phyloP scores from a whole-genome alignment of 2,888 invertebrate genomes.

The Acronicta alni region DNA sequence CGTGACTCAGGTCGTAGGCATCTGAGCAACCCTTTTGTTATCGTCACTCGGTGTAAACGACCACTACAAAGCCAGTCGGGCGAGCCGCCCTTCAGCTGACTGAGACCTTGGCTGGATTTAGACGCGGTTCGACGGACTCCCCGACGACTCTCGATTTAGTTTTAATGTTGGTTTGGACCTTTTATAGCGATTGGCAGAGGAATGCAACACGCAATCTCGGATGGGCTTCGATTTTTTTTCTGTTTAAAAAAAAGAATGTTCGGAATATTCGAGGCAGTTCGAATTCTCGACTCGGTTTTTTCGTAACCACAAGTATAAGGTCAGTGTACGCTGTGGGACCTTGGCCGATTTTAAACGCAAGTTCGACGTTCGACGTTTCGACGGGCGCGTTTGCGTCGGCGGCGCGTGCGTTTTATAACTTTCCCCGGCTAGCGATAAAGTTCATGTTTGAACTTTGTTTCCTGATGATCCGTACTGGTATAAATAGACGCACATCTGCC shows the following conservation, averaged over 20 bases:
- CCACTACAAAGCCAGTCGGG: slow-evolving; percentile 81
- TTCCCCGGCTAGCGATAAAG: slow-evolving; percentile 82
- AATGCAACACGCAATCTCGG: slow-evolving; percentile 74
- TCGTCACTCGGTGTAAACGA: slow-evolving; percentile 83
- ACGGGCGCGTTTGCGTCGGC: slow-evolving; percentile 57
- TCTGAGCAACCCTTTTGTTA: slow-evolving; percentile 83
- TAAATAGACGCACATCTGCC: slow-evolving; percentile 76
- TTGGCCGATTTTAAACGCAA: slow-evolving; percentile 87
- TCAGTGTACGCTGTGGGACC: slow-evolving; percentile 80
- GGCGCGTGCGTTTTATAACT: slow-evolving; percentile 81
- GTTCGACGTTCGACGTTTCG: slow-evolving; percentile 77
- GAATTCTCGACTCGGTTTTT: slow-evolving; percentile 60
- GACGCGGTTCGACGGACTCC: slow-evolving; percentile 85
- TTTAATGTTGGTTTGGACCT: slow-evolving; percentile 77
- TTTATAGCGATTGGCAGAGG: slow-evolving; percentile 75
- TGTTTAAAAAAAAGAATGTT: slow-evolving; percentile 60
- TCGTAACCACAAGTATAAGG: slow-evolving; percentile 66
- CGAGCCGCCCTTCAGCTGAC: slow-evolving; percentile 86
- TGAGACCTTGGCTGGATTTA: slow-evolving; percentile 88
- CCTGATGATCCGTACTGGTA: slow-evolving; percentile 75
- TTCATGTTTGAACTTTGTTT: slow-evolving; percentile 80
- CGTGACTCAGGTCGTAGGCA: slow-evolving; percentile 79
- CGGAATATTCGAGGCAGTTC: slow-evolving; percentile 51
- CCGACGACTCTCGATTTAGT: slow-evolving; percentile 80
- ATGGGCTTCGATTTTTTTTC: slow-evolving; percentile 62